Evolutionary conservation across 2,797 vertebrate species (phyloP), one percentile per base, ranked within the genome.

Genomic region (Chelmon rostratus): DNA sequence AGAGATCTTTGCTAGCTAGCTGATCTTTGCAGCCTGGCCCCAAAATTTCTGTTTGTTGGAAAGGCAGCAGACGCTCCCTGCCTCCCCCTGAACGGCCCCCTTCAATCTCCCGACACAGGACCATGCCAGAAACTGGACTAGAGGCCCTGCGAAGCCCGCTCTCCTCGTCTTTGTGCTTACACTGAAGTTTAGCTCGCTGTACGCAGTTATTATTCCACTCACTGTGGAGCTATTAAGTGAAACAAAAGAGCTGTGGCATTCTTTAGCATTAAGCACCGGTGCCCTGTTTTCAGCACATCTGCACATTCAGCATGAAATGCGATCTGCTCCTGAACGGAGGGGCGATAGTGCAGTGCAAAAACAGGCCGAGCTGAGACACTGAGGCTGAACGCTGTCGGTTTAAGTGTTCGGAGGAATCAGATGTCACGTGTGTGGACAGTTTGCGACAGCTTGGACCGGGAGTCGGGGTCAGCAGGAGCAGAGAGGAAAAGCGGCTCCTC

Each of bases 251-350:
- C 71, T 56, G 76, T 40, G 40, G 77, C 76, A 56, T 79, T 90
- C 59, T 71, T 87, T 70, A 66, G 75, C 72, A 62, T 76, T 58
- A 57, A 76, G 78, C 64, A 86, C 86, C 81, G 70, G 46, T 76
- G 69, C 42, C 81, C 76, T 57, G 86, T 86, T 72, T 70, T 58
- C 19, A 23, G 73, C 81, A 83, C 79, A 82, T 85, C 84, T 84
- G 88, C 88, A 85, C 74, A 90, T 86, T 91, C 86, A 91, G 89
- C 88, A 87, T 61, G 86, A 89, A 91, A 92, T 74, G 65, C 64
- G 70, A 91, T 83, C 89, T 59, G 73, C 49, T 79, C 40, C 75
- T 73, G 67, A 88, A 84, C 28, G 56, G 78, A 77, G 59, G 58
- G 76, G 50, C 37, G 62, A 72, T 59, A 79, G 74, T 80, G 78